phyloP scores from a whole-genome alignment of 2,797 vertebrate genomes.

The Etheostoma nigrum region DNA sequence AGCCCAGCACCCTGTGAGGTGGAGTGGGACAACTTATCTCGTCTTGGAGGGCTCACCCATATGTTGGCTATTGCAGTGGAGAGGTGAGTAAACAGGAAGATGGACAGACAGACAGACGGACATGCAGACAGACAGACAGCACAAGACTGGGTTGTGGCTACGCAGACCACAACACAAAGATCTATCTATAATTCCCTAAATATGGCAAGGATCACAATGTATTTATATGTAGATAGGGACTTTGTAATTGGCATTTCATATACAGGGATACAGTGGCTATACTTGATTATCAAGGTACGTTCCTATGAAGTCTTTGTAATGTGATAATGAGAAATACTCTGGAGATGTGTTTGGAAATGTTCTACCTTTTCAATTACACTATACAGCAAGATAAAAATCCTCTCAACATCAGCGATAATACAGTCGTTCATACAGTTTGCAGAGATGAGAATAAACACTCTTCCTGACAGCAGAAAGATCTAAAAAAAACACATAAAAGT shows the following conservation, averaged over 20 bases:
- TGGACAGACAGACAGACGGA: slow-evolving; percentile 63
- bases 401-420: slow-evolving; percentile 52
- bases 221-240: slow-evolving; percentile 79
- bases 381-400: slow-evolving; percentile 75
- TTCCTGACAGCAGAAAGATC: slow-evolving; percentile 59
- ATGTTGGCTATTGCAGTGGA: slow-evolving; percentile 73
- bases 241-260: slow-evolving; percentile 77
- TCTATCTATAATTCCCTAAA: slow-evolving; percentile 82
- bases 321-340: slow-evolving; percentile 65
- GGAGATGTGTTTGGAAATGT: slow-evolving; percentile 35
- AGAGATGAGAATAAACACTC: slow-evolving; percentile 57
- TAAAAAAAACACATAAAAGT: slow-evolving; percentile 34
- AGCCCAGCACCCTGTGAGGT: slow-evolving; percentile 50
- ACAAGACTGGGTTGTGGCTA: slow-evolving; percentile 77
- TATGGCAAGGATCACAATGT: slow-evolving; percentile 79
- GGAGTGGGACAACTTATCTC: slow-evolving; percentile 44
- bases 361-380: slow-evolving; percentile 71
- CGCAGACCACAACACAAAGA: slow-evolving; percentile 72
- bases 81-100: slow-evolving; percentile 76
- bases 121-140: slow-evolving; percentile 72
- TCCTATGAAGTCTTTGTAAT: slow-evolving; percentile 73
- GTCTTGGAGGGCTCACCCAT: slow-evolving; percentile 65
- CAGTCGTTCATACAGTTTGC: slow-evolving; percentile 50
- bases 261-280: slow-evolving; percentile 82
- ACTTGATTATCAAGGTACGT: slow-evolving; percentile 81